Evolutionary conservation across 2,113 vertebrate genomes (phyloP), one percentile per base, ranked within the genome.

Genomic region (Cochlearius cochlearius): DNA sequence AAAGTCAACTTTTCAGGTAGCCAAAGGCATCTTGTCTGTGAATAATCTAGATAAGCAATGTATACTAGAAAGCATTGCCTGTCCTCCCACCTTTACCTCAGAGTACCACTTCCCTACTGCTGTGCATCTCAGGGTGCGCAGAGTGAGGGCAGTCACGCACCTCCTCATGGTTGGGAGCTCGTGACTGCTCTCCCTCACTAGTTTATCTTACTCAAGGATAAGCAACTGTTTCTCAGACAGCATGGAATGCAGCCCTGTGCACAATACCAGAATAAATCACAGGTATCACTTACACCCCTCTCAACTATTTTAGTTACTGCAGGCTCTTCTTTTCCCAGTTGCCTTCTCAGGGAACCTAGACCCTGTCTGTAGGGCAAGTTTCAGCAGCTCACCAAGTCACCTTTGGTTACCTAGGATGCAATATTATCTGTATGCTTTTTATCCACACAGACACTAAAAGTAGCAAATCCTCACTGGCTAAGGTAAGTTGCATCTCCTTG

Each of bases 111-210:
- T 29, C 47, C 20, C 63, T 5, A 6, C 16, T 6, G 34, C 69
- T 56, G 20, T 9, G 36, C 50, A 39, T 10, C 45, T 23, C n/a
- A 4, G 34, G 14, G 56, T 17, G 14, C 7, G 56, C 68, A 49
- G 52, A 18, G 14, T 0, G 1, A 78, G 41, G 47, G 72, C 53
- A 39, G 10, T 12, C 66, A 14, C 55, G 7, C 2, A 0, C 53
- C 10, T 25, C 6, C 74, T n/a, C 27, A 2, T 6, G 45, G 27
- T n/a, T 55, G 27, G 30, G n/a, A 80, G 63, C 77, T 69, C 50
- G 9, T 12, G 3, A 41, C 18, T 32, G n/a, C 71, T 72, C 39
- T 43, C 64, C 50, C 52, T 32, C 11, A 29, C 26, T 7, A 32
- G n/a, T 13, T 74, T 26, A 2, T 39, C 69, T 50, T 59, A 34